Percentiles rank a stretch among this genome's conserved stretches.
Conservation (phyloP, 64 coral and sea anemone genomes). For the Anthopleura sola region DNA sequence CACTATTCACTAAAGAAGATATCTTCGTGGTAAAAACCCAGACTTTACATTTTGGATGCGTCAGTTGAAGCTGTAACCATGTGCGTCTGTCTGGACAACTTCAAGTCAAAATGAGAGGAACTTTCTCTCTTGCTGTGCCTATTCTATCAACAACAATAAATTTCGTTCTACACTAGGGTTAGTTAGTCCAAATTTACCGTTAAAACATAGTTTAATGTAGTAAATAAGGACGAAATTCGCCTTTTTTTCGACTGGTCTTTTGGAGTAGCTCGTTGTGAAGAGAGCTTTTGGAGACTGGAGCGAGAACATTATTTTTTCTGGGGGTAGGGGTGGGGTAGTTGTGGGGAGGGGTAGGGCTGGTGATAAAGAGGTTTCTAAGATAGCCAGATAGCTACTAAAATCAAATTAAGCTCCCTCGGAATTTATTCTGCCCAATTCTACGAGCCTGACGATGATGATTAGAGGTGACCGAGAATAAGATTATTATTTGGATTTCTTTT, state of each 20-base stretch:
- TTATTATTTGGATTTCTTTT: too few species aligned
- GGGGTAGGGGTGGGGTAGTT: not conserved
- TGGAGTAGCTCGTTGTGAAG: not conserved
- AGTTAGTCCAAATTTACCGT: not conserved
- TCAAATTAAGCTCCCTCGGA: too few species aligned
- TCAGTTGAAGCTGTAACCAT: not conserved
- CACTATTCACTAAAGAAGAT: not conserved
- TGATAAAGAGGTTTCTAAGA: too few species aligned
- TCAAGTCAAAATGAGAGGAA: not conserved
- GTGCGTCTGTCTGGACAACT: not conserved
- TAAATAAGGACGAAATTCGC: not conserved
- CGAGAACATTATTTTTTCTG: not conserved
- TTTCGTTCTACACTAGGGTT: not conserved
- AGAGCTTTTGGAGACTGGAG: not conserved
- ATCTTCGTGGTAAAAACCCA: not conserved
- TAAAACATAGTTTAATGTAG: not conserved
- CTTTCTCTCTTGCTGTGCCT: not conserved
- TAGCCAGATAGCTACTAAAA: too few species aligned
- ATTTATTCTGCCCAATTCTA: too few species aligned
- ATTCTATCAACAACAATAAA: not conserved
- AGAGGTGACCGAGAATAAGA: too few species aligned
- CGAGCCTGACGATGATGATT: too few species aligned
- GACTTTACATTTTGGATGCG: not conserved
- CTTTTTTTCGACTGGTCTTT: not conserved
- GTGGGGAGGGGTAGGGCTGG: too few species aligned